Base-by-base conservation (phyloP, 2,113 vertebrate genomes). In the Papio anubis region DNA sequence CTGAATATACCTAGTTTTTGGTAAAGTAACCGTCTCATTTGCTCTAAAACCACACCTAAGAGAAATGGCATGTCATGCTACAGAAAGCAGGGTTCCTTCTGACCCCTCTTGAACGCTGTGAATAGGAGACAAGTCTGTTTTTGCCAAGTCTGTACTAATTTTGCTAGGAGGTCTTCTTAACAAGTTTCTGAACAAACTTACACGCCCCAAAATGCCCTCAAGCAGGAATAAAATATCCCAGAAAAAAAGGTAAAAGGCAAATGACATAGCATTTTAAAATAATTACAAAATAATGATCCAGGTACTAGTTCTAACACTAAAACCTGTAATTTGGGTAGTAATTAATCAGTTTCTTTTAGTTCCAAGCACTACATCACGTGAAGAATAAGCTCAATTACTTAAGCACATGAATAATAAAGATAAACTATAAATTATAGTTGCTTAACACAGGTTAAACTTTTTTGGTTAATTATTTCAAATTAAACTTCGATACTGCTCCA, bases 211-310 rank as follows among this genome's bases (percentile, higher is more conserved):
- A 92, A 84, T 76, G 43, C 40, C 76, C 48, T 92, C 9, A n/a
- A 85, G 38, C 25, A 93, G 27, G 38, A 94, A 85, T 88, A 94
- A 68, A 97, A 75, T 50, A 17, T 61, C 23, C 48, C 83, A 86
- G 35, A 76, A 90, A 61, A 17, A 16, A 30, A 97, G 75, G 48
- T 59, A 97, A 94, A 97, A 88, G 55, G 38, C 0, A 91, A 95
- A 61, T 18, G 21, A 86, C 23, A 68, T 35, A 40, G 32, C 17
- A 79, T 81, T 35, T 79, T 64, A 87, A 90, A 96, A 93, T 6
- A 94, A n/a, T 50, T 93, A 91, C 3, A 80, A 73, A 96, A 78
- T 61, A 80, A 96, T 40, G 25, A 88, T 52, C 55, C n/a, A 75
- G 76, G 57, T 43, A 80, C 40, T 55, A 68, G 52, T 55, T 94